phyloP scores from a whole-genome alignment of 2,888 invertebrate species.

The Eucera pruinosa region DNA sequence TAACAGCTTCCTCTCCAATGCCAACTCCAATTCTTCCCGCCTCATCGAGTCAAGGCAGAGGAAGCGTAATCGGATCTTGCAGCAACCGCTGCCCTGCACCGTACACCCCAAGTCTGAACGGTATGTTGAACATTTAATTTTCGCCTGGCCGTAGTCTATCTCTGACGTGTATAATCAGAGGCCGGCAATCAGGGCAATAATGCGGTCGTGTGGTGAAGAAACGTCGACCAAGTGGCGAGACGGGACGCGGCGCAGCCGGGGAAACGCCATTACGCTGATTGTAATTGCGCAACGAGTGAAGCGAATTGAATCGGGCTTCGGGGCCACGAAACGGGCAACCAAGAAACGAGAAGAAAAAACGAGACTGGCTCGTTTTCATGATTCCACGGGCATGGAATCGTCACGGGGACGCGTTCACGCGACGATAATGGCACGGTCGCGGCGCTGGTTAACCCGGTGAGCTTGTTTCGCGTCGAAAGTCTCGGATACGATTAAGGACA shows the following conservation, averaged over 20 bases:
- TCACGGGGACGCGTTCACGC: slow-evolving; percentile 16
- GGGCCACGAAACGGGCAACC: slow-evolving; percentile 13
- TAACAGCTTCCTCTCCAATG: background rate
- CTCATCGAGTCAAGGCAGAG: background rate
- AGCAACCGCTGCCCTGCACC: too few relatives aligned
- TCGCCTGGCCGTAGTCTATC: slow-evolving; percentile 8
- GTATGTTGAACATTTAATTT: slow-evolving; percentile 31
- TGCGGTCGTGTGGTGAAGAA: slow-evolving; percentile 59
- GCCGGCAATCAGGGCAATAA: slow-evolving; percentile 69
- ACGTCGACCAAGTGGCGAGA: slow-evolving; percentile 31
- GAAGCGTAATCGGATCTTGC: background rate
- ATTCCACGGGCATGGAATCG: slow-evolving; percentile 22
- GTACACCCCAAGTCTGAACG: background rate
- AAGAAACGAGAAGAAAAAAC: background rate
- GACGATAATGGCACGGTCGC: slow-evolving; percentile 34
- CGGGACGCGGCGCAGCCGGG: slow-evolving; percentile 50
- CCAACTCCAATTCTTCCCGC: background rate
- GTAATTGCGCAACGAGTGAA: slow-evolving; percentile 75
- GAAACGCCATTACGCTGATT: slow-evolving; percentile 80
- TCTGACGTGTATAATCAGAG: slow-evolving; percentile 40
- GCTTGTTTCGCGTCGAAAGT: slow-evolving; percentile 25
- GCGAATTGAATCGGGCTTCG: slow-evolving; percentile 62
- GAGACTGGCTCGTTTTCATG: slow-evolving; percentile 49
- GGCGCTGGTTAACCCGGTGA: background rate
- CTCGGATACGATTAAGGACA: slow-evolving; percentile 37